These are phyloP conservation scores for Heliothis virescens DNA, from an alignment of 1,140 invertebrate genomes.

Conservation along the genomic window DNA sequence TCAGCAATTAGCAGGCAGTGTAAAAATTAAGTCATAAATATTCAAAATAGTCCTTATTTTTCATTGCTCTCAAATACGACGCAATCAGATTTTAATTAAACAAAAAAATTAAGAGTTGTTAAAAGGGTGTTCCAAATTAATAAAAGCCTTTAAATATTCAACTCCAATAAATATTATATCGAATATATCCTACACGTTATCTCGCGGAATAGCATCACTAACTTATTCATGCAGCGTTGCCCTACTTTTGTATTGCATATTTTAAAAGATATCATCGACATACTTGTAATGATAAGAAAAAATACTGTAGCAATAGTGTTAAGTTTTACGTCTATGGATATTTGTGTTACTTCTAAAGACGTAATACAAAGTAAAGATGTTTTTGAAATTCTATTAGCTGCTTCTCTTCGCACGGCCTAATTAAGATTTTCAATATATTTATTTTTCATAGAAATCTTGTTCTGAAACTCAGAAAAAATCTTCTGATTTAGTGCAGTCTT, in stretches of 20 bases:
- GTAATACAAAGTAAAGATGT: too few species aligned
- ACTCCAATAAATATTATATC: slow-evolving; percentile 41
- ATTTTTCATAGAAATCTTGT: too few species aligned
- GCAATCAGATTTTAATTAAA: background rate
- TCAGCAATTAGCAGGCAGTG: too few species aligned
- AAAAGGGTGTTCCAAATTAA: slow-evolving; percentile 2
- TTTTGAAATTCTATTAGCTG: too few species aligned
- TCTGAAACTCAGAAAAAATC: too few species aligned
- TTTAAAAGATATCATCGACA: slow-evolving; percentile 62
- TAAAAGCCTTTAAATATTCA: slow-evolving; percentile 14
- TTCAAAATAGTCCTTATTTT: background rate
- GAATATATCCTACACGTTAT: slow-evolving; percentile 57
- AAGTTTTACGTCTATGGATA: background rate
- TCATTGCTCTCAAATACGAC: background rate
- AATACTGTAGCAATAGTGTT: slow-evolving; percentile 24
- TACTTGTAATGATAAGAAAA: slow-evolving; percentile 42
- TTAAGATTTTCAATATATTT: too few species aligned
- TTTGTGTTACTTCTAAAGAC: background rate
- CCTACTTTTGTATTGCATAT: slow-evolving; percentile 64
- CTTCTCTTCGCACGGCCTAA: too few species aligned
- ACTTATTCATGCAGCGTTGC: slow-evolving; percentile 71
- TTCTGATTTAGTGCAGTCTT: too few species aligned
- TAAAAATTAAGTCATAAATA: too few species aligned
- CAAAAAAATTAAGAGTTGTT: background rate
- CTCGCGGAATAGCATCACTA: slow-evolving; percentile 58